These are phyloP conservation scores for Magallana angulata DNA, from an alignment of 1,140 invertebrate genomes.

Conservation along the genomic window DNA sequence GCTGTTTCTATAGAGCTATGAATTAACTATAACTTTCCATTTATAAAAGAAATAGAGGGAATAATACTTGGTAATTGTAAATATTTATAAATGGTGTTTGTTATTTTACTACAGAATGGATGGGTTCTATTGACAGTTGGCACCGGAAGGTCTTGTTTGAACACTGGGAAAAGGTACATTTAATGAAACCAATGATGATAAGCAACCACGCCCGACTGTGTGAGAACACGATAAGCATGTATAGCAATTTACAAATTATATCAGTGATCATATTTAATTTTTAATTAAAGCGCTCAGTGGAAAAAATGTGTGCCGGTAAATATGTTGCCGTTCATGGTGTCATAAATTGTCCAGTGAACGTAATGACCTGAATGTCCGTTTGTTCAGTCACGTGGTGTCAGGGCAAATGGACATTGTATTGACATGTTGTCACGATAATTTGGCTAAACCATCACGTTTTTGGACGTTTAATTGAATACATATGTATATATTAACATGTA, in stretches of 20 bases:
- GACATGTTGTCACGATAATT: too few species aligned
- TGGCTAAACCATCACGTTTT: too few species aligned
- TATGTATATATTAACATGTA: too few species aligned
- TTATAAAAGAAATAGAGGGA: too few species aligned
- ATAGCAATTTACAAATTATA: background rate
- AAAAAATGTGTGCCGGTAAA: background rate
- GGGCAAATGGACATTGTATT: too few species aligned
- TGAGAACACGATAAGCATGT: background rate
- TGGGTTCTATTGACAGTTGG: background rate
- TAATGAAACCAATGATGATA: too few species aligned
- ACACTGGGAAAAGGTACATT: background rate
- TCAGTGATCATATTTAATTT: background rate
- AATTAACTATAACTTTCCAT: too few species aligned
- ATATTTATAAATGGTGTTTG: too few species aligned
- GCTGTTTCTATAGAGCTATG: too few species aligned
- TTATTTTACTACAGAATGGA: background rate
- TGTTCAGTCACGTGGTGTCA: background rate
- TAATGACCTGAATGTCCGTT: background rate
- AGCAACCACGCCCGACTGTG: too few species aligned
- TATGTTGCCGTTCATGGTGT: background rate
- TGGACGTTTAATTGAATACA: too few species aligned
- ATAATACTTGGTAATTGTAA: too few species aligned
- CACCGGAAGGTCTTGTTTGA: slow-evolving; percentile 6
- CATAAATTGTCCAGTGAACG: background rate
- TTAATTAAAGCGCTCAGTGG: background rate